These are phyloP conservation scores for Idaea biselata DNA, from an alignment of 2,888 invertebrate genomes.

Conservation along the genomic window DNA sequence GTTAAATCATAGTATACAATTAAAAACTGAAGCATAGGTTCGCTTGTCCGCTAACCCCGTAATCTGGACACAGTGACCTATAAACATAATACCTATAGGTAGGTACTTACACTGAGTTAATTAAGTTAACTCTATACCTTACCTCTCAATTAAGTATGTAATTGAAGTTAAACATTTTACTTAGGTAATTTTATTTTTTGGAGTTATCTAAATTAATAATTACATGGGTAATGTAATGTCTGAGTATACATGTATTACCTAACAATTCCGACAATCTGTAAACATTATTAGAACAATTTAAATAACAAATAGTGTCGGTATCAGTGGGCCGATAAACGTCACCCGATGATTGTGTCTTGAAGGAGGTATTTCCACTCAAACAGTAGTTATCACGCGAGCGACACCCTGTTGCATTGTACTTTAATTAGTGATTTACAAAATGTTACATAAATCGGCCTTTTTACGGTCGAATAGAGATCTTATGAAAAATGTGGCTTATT, in stretches of 20 bases:
- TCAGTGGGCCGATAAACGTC: conserved; percentile 25
- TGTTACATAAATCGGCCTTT: conserved; percentile 61
- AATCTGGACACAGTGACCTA: no score
- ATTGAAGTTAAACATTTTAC: no score
- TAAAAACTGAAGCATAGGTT: no score
- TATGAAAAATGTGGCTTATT: conserved; percentile 52
- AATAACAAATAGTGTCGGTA: conserved; percentile 22
- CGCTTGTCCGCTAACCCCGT: no score
- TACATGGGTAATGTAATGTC: neutral
- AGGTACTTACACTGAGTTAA: no score
- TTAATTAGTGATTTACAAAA: conserved; percentile 37
- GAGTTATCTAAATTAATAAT: neutral
- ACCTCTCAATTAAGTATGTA: no score
- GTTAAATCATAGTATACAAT: no score
- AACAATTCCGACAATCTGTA: conserved; percentile 3
- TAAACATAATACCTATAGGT: no score
- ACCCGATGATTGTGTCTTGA: conserved; percentile 21
- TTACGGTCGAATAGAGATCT: conserved; percentile 52
- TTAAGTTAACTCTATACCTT: no score
- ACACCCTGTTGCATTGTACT: conserved; percentile 39
- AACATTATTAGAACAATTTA: conserved; percentile 7
- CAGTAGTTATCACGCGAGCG: conserved; percentile 3
- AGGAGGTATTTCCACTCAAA: neutral
- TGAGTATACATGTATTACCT: neutral
- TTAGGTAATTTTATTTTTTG: neutral